phyloP scores from a whole-genome alignment of 2,113 vertebrate genomes.

The Hypanus sabinus region DNA sequence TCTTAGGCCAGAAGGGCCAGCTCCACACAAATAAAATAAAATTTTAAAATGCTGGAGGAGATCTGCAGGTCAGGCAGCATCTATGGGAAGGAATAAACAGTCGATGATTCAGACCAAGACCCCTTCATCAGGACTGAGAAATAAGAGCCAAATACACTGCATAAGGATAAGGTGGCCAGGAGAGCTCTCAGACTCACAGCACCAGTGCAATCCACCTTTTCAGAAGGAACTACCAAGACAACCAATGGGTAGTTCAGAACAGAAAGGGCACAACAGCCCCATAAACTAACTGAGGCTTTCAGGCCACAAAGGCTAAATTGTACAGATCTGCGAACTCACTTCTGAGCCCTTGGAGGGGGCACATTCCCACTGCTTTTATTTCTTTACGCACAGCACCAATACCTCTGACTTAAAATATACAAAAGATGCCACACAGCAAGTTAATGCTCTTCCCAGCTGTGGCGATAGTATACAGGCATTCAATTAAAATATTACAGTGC shows the following conservation, averaged over 20 bases:
- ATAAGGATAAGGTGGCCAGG: background rate
- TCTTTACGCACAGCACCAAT: background rate
- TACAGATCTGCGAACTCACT: background rate
- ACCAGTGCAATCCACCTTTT: background rate
- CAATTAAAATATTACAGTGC: background rate
- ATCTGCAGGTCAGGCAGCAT: too few relatives aligned
- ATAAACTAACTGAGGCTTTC: background rate
- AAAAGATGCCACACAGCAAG: slow-evolving; percentile 6
- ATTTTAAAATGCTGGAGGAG: too few relatives aligned
- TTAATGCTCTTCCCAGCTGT: background rate
- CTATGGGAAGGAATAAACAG: too few relatives aligned
- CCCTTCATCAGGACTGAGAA: too few relatives aligned
- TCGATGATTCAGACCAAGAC: too few relatives aligned
- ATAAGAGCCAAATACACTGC: background rate
- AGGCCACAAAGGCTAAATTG: background rate
- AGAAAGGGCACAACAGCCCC: background rate
- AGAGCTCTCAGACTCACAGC: background rate
- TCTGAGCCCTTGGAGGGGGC: background rate
- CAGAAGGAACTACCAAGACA: slow-evolving; percentile 9
- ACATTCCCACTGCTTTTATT: background rate
- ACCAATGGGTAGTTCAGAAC: background rate
- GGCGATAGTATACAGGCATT: background rate
- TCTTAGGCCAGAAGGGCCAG: too few relatives aligned
- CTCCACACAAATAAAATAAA: too few relatives aligned
- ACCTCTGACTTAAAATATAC: slow-evolving; percentile 1